Base-by-base conservation (phyloP, 2,113 vertebrate species). In the Ranitomeya imitator region DNA sequence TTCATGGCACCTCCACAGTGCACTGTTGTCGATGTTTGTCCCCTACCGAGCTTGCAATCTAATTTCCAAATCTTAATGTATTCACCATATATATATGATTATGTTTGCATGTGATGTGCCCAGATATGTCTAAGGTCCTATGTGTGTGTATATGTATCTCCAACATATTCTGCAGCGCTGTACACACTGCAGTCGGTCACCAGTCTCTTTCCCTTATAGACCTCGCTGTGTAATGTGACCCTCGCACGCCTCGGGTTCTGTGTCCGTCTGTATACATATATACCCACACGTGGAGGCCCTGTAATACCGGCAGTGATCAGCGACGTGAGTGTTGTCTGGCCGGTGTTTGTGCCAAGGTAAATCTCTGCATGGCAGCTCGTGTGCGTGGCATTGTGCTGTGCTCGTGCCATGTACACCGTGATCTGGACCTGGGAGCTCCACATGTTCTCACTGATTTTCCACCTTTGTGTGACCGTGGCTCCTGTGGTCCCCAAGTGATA, bases 321-420 rank as follows among this genome's bases (percentile, higher is more conserved):
- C 52, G 52, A 57, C 21, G 52, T 65, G 37, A 83, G 60, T 83
- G 55, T n/a, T 83, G 55, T n/a, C 16, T 5, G 67, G 4, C 61
- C n/a, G 13, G 45, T 51, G 51, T n/a, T 82, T 5, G 59, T 45
- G 55, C 23, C 79, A 21, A 63, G 26, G 10, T 60, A 45, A 45
- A 60, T 52, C 13, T 65, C 45, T 16, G 80, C 79, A 31, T 60
- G 12, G 5, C 11, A 16, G 57, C 11, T 54, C 59, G 60, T 65
- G 57, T 65, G 31, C 31, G 8, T 63, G 80, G 80, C 80, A 83
- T 83, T 83, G 60, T 19, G 21, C 65, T 83, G 9, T 13, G 12
- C 79, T 37, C 26, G 4, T 63, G 79, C 45, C 79, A 82, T 82
- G 6, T 15, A 26, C 45, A 78, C 37, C 37, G 4, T 45, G 37